Percentiles rank a stretch among this genome's conserved stretches.
These are phyloP conservation scores for Antedon mediterranea DNA, from an alignment of 53 echinoderm and acorn worm species.

Conservation along the genomic window DNA sequence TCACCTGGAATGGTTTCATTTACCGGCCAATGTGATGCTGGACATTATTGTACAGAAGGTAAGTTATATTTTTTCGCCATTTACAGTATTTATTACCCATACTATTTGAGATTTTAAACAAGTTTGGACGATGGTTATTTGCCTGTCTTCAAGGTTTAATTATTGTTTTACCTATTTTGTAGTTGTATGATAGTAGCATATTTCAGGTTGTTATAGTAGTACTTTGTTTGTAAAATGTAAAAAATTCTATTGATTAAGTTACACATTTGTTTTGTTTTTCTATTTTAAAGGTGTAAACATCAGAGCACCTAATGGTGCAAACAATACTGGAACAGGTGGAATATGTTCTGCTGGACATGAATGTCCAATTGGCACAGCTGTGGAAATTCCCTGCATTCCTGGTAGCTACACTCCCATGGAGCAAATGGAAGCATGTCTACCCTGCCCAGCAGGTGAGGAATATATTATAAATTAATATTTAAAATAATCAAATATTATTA, in stretches of 20 bases:
- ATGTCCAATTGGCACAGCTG: slow-evolving; percentile 65
- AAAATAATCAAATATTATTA: not conserved
- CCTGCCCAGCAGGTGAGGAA: slow-evolving; percentile 61
- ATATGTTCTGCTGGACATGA: slow-evolving; percentile 70
- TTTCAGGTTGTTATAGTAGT: not conserved
- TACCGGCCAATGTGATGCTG: slow-evolving; percentile 57
- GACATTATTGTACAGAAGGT: slow-evolving; percentile 80
- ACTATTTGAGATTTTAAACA: too few relatives aligned
- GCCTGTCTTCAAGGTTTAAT: too few relatives aligned
- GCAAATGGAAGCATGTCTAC: slow-evolving; percentile 56
- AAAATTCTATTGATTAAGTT: too few relatives aligned
- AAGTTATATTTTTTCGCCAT: slow-evolving; percentile 16
- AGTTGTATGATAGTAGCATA: not conserved
- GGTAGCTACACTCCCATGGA: slow-evolving; percentile 49
- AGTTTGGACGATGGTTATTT: too few relatives aligned
- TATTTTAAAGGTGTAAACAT: slow-evolving; percentile 55
- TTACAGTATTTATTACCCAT: too few relatives aligned
- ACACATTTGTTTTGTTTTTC: not conserved
- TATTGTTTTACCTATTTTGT: not conserved
- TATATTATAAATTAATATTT: not conserved
- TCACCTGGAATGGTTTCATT: slow-evolving; percentile 48
- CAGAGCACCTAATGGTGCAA: slow-evolving; percentile 48
- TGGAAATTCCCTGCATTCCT: slow-evolving; percentile 55
- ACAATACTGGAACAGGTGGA: slow-evolving; percentile 77
- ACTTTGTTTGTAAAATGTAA: not conserved